Evolutionary conservation across 2,888 invertebrate genomes (phyloP).

Genomic region (Acleris emargana): DNA sequence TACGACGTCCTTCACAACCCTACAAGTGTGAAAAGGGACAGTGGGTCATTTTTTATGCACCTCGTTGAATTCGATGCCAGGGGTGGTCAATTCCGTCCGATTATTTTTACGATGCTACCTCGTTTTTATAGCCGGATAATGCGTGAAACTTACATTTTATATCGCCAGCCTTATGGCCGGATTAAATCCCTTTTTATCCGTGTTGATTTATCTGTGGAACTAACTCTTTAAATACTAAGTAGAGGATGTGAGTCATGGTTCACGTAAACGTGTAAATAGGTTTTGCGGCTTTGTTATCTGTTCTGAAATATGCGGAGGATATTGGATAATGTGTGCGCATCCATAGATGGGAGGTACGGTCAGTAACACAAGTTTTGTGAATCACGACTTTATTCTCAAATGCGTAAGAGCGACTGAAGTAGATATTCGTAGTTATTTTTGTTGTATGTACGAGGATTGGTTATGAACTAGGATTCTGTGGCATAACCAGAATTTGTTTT

Average conservation of each 20-base stretch:
- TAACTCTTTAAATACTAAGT: constrained; percentile 19
- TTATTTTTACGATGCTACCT: constrained; percentile 56
- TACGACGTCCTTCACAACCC: neutral
- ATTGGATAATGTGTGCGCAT: constrained; percentile 30
- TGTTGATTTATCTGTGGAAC: constrained; percentile 68
- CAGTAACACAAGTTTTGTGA: too few species aligned
- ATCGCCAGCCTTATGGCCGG: constrained; percentile 66
- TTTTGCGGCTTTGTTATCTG: constrained; percentile 26
- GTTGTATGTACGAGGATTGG: too few species aligned
- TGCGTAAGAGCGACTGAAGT: too few species aligned
- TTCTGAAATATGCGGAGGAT: constrained; percentile 24
- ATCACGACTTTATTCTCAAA: too few species aligned
- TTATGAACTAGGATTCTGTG: too few species aligned
- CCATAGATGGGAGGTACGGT: constrained; percentile 9
- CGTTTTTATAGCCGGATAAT: constrained; percentile 71
- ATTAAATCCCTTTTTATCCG: constrained; percentile 69
- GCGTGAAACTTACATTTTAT: constrained; percentile 75
- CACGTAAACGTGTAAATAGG: constrained; percentile 28
- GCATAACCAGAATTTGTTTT: too few species aligned
- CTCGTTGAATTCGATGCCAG: constrained; percentile 40
- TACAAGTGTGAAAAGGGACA: constrained; percentile 1
- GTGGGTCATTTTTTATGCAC: constrained; percentile 15
- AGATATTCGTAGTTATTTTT: too few species aligned
- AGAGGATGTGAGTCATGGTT: constrained; percentile 34
- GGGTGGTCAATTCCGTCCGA: constrained; percentile 62